Conservation (phyloP, 2,888 invertebrate genomes). For the Lepidocyrtinus sp. region DNA sequence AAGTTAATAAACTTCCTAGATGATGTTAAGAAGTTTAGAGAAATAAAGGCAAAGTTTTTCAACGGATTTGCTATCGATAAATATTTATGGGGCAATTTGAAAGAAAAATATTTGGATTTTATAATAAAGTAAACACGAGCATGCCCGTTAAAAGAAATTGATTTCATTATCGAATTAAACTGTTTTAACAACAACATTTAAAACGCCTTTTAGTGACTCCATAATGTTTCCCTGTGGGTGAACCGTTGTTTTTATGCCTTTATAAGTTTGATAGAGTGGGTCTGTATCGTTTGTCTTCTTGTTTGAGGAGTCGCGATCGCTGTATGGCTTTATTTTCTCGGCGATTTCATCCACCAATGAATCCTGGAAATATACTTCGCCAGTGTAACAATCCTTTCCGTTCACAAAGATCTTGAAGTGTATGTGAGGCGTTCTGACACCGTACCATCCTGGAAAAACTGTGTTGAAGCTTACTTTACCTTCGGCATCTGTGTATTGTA, state of each 20-base stretch:
- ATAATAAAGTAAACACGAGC: conserved; percentile 29
- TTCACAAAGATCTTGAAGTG: conserved; percentile 58
- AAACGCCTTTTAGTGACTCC: neutral
- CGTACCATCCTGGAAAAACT: conserved; percentile 64
- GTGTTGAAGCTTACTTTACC: conserved; percentile 57
- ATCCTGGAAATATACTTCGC: conserved; percentile 62
- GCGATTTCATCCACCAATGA: conserved; percentile 50
- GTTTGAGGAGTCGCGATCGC: conserved; percentile 41
- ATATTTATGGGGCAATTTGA: conserved; percentile 57
- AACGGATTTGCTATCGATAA: conserved; percentile 28
- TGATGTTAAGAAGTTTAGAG: conserved; percentile 29
- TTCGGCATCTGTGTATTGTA: conserved; percentile 55
- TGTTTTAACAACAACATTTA: conserved; percentile 30
- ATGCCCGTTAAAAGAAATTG: neutral
- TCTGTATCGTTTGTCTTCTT: conserved; percentile 41
- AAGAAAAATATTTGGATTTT: conserved; percentile 28
- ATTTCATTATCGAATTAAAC: neutral
- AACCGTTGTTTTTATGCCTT: conserved; percentile 36
- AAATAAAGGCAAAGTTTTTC: conserved; percentile 29
- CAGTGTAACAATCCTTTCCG: conserved; percentile 49
- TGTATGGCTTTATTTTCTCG: conserved; percentile 50
- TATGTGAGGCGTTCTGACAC: conserved; percentile 53
- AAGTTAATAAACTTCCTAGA: conserved; percentile 72
- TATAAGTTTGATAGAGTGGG: conserved; percentile 20
- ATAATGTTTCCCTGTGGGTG: conserved; percentile 30